Evolutionary conservation across 2,888 invertebrate species (phyloP), one percentile per base, ranked within the genome.

Genomic region (Oligia fasciuncula): DNA sequence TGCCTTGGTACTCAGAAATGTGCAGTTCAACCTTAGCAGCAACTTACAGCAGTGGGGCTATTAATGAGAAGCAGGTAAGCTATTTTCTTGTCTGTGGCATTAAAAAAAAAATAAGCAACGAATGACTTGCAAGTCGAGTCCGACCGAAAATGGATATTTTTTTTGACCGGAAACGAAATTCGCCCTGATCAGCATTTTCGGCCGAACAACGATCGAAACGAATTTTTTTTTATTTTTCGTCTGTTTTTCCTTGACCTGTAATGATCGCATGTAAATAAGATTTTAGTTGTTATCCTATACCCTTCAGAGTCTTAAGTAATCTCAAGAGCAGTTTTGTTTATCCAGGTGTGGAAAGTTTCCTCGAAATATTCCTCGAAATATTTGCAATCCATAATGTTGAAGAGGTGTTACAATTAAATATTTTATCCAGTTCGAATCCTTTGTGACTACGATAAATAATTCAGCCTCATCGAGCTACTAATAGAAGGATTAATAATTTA

Each of bases 1-100:
- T 99, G 86, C 99, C 99, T 4, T 99, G 99, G 99, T 99, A 99
- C 96, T 99, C 99, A n/a, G 99, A 99, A 95, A 99, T 99, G 89
- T 99, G 99, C 95, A 99, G 99, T 91, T 99, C 99, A 13, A 99
- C 99, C 1, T 97, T 99, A 73, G 99, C 99, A 5, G 99, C 99
- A 66, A 99, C 99, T 0, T 99, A 99, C 95, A 99, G 99, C 95
- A 99, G 99, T 92, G 99, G 99, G 2, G 98, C 99, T 74, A 98
- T 98, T 76, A 98, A 98, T 85, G 99, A 99, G 94, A 98, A 98
- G 93, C 98, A 98, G 97, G 98, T 98, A 81, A 87, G 90, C 70
- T 3, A 17, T 29, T 62, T 46, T 62, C 14, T 14, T 14, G 2
- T 8, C 54, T 5, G 29, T n/a, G 11, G 8, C 19, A 54, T 54